Evolutionary conservation across 2,797 vertebrate species (phyloP).

Genomic region (Crotalus adamanteus): DNA sequence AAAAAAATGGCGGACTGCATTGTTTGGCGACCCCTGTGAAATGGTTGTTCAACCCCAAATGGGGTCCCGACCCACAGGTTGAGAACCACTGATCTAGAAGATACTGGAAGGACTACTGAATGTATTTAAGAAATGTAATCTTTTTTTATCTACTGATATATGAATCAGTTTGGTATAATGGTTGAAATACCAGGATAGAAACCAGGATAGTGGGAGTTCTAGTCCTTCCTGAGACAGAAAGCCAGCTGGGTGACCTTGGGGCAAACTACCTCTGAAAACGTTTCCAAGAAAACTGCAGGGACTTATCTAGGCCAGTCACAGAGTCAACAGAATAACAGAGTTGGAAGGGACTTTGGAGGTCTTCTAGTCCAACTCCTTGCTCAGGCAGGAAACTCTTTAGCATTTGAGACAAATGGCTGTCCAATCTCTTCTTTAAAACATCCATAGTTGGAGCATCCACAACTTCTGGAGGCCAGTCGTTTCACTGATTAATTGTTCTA

Average conservation of each 20-base stretch:
- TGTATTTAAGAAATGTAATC: not conserved
- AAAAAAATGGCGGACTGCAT: too few species aligned
- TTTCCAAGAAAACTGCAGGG: not conserved
- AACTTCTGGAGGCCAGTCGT: not conserved
- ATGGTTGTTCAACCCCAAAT: too few species aligned
- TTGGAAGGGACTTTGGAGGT: not conserved
- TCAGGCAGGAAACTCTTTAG: not conserved
- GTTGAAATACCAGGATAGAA: not conserved
- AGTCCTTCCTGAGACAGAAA: not conserved
- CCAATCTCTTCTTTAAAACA: not conserved
- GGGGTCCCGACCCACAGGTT: too few species aligned
- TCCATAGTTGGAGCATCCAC: not conserved
- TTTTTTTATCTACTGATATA: not conserved
- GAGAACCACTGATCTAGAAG: not conserved
- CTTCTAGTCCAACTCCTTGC: not conserved
- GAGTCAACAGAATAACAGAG: not conserved
- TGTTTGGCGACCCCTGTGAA: too few species aligned
- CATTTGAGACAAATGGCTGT: not conserved
- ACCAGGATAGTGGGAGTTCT: not conserved
- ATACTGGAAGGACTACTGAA: not conserved
- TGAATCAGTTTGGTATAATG: not conserved
- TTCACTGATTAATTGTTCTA: not conserved
- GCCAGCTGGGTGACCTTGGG: not conserved
- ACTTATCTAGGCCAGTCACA: not conserved
- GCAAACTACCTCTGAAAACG: not conserved